Conservation (phyloP, 2,113 vertebrate species). For the Aptenodytes patagonicus region DNA sequence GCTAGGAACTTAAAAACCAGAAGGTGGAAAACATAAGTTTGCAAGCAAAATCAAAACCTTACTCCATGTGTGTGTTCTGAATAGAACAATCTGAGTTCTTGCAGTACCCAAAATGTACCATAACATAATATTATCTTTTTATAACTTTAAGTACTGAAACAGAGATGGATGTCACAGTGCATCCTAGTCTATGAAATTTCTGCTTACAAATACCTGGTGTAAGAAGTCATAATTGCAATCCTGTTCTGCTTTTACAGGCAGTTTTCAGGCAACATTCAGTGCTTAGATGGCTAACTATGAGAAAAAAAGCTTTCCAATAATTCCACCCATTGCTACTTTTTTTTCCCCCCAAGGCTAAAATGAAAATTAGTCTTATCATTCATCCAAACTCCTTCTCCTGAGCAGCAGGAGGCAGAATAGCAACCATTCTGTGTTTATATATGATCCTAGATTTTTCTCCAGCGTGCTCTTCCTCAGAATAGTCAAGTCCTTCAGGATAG, state of each 20-base stretch:
- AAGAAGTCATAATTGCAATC: not conserved
- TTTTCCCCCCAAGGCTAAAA: not conserved
- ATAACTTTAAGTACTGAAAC: not conserved
- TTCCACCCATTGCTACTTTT: not conserved
- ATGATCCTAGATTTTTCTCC: not conserved
- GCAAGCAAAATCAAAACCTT: not conserved
- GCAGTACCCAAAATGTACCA: not conserved
- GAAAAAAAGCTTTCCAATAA: not conserved
- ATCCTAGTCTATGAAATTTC: not conserved
- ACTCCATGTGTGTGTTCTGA: not conserved
- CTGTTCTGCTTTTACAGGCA: not conserved
- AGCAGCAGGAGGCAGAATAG: not conserved
- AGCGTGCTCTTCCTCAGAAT: not conserved
- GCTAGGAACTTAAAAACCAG: not conserved
- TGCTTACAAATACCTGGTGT: not conserved
- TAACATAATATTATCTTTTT: not conserved
- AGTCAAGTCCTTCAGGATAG: not conserved
- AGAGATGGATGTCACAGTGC: not conserved
- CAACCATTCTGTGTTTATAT: not conserved
- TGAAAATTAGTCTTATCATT: not conserved
- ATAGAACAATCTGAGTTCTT: not conserved
- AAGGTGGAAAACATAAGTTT: not conserved
- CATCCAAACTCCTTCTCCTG: not conserved
- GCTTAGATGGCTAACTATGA: not conserved
- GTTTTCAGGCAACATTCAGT: not conserved